A percentile compares a stretch with the other conserved stretches of the same genome.
Evolutionary conservation across 2,113 vertebrate species (phyloP).

Genomic region (Lycaon pictus): DNA sequence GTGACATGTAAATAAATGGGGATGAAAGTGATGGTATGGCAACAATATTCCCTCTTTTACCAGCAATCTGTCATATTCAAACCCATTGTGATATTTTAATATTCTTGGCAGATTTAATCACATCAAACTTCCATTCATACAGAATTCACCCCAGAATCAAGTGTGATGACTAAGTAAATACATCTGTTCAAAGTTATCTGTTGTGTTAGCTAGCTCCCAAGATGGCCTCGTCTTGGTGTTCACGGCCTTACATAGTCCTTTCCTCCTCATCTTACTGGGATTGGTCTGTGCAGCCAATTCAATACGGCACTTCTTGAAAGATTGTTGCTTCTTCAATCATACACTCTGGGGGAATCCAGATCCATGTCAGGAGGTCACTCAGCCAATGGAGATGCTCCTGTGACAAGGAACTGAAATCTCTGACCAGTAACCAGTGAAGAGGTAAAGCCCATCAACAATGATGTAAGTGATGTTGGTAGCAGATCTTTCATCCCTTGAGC

Average conservation of each 20-base stretch:
- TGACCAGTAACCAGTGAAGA: background rate
- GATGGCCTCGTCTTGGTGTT: no score
- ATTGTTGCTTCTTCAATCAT: background rate
- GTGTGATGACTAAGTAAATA: background rate
- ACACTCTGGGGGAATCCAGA: background rate
- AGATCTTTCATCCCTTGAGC: background rate
- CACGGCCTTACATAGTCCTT: no score
- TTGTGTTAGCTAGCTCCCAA: background rate
- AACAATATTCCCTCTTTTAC: background rate
- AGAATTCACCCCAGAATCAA: background rate
- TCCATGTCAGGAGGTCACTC: background rate
- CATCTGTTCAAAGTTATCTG: background rate
- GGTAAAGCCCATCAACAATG: background rate
- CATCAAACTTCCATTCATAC: background rate
- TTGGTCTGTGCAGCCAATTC: background rate
- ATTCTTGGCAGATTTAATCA: background rate
- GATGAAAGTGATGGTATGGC: background rate
- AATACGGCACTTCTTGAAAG: background rate
- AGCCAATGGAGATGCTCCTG: background rate
- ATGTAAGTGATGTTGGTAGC: background rate
- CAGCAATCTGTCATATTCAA: constrained; percentile 3
- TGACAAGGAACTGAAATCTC: background rate
- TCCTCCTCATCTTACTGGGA: background rate
- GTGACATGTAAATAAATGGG: constrained; percentile 73
- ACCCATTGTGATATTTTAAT: background rate